Percentiles rank a stretch among this genome's conserved stretches.
Evolutionary conservation across 2,113 vertebrate genomes (phyloP).

Genomic region (Drymodes brunneopygia): DNA sequence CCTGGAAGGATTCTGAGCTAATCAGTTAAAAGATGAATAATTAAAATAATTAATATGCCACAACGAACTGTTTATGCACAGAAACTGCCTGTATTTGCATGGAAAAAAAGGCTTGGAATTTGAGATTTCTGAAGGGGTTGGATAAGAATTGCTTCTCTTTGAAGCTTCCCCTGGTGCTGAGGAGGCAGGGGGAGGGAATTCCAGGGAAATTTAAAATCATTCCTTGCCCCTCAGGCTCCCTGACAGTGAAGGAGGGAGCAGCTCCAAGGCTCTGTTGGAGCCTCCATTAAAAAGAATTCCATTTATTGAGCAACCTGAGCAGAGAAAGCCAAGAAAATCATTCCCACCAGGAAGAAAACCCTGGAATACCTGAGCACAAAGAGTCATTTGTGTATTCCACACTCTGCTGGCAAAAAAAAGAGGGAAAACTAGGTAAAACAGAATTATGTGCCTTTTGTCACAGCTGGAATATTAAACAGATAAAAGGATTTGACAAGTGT

Average conservation of each 20-base stretch:
- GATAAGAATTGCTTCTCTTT: background rate
- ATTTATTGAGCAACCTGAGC: too few species aligned
- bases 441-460: too few species aligned
- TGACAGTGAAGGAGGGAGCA: background rate
- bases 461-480: too few species aligned
- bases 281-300: too few species aligned
- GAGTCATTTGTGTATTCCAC: too few species aligned
- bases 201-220: background rate
- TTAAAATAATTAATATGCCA: background rate
- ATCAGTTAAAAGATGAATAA: background rate
- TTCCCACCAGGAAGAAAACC: too few species aligned
- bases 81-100: background rate
- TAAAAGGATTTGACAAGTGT: too few species aligned
- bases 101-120: background rate
- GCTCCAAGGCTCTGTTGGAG: background rate
- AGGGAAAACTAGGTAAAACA: too few species aligned
- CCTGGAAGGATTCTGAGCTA: background rate
- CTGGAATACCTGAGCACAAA: too few species aligned
- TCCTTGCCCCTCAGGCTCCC: background rate
- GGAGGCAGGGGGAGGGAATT: background rate
- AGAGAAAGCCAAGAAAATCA: too few species aligned
- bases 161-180: background rate
- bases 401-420: too few species aligned
- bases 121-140: background rate
- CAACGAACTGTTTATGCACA: background rate